phyloP scores from a whole-genome alignment of 2,113 vertebrate genomes.

The Tapirus terrestris region DNA sequence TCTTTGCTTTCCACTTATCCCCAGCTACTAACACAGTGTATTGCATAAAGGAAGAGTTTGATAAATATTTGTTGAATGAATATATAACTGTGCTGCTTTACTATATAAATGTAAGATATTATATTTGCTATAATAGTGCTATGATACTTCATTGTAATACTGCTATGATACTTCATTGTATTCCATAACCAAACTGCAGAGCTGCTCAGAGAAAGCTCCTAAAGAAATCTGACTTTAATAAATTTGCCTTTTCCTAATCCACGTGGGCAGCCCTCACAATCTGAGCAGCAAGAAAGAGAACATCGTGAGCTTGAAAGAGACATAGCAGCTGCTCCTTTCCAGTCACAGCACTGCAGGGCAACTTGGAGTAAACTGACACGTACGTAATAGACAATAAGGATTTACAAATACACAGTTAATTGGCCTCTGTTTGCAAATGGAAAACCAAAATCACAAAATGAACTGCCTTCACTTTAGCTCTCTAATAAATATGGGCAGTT shows the following conservation, averaged over 20 bases:
- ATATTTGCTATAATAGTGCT: background rate
- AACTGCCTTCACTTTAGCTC: background rate
- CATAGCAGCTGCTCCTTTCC: background rate
- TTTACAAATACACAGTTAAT: background rate
- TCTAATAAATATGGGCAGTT: background rate
- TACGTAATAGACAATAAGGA: background rate
- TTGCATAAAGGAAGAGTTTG: background rate
- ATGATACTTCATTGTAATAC: background rate
- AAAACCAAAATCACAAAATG: conserved; percentile 19
- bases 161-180: background rate
- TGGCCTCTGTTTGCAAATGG: background rate
- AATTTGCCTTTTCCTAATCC: background rate
- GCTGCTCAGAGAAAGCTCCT: background rate
- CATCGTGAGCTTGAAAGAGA: background rate
- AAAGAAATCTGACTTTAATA: conserved; percentile 27
- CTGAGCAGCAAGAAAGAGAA: background rate
- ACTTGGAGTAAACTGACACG: background rate
- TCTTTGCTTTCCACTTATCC: conserved; percentile 11
- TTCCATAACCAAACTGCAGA: background rate
- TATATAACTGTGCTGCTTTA: background rate
- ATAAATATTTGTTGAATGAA: background rate
- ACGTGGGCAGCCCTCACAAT: background rate
- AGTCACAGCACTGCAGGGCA: background rate
- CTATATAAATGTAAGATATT: background rate
- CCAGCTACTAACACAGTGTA: background rate